A percentile compares a stretch with the other conserved stretches of the same genome.
phyloP scores from a whole-genome alignment of 1,140 invertebrate species.

The Thaumatotibia leucotreta region DNA sequence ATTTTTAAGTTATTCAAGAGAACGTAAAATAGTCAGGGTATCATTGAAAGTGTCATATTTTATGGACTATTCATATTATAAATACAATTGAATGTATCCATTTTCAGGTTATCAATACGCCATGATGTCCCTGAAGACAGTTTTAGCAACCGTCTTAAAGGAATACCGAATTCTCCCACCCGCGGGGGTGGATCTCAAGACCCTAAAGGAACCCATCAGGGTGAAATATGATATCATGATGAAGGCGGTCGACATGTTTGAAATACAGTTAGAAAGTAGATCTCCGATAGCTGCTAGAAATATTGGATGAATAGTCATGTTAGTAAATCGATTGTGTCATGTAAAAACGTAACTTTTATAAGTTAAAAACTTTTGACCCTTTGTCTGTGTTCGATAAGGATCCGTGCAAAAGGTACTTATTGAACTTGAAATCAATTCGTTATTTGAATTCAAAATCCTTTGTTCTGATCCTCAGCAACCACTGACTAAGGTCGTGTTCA shows the following conservation, averaged over 20 bases:
- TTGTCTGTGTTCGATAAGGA: too few species aligned
- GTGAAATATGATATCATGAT: constrained; percentile 4
- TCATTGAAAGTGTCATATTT: too few species aligned
- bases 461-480: too few species aligned
- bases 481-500: too few species aligned
- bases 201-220: neutral
- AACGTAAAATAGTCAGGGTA: too few species aligned
- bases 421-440: too few species aligned
- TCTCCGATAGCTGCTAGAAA: neutral
- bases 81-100: neutral
- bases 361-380: too few species aligned
- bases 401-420: too few species aligned
- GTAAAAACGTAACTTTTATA: too few species aligned
- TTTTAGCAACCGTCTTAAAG: neutral
- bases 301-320: neutral
- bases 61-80: neutral
- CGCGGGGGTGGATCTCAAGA: neutral
- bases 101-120: constrained; percentile 9
- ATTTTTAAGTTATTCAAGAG: too few species aligned
- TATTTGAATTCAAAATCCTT: too few species aligned
- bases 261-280: neutral
- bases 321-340: too few species aligned
- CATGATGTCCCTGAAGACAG: constrained; percentile 11
- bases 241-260: neutral
- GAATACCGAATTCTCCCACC: neutral